A percentile compares a stretch with the other conserved stretches of the same genome.
Evolutionary conservation across 2,113 vertebrate species (phyloP).

Genomic region (Globicephala melas): DNA sequence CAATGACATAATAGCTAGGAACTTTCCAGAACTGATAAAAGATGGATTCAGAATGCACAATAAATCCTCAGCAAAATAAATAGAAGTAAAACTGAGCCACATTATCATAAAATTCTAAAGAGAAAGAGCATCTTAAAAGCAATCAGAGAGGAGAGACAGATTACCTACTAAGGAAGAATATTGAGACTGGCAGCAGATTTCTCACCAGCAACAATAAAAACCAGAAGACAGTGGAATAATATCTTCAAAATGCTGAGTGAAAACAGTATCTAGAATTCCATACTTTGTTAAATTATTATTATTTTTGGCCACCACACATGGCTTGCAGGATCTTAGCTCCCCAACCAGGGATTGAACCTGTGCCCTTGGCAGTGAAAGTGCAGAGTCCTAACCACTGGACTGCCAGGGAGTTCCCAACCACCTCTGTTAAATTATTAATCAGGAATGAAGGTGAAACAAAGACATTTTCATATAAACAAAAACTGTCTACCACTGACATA

Average conservation of each 20-base stretch:
- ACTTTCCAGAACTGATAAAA: slow-evolving; percentile 18
- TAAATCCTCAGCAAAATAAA: not conserved
- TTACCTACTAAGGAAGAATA: not conserved
- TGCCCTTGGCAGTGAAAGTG: no score
- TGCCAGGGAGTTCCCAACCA: no score
- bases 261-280: slow-evolving; percentile 25
- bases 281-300: not conserved
- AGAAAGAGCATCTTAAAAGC: not conserved
- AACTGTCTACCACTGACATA: not conserved
- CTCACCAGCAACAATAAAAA: slow-evolving; percentile 9
- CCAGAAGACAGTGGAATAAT: slow-evolving; percentile 10
- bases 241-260: not conserved
- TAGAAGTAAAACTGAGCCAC: not conserved
- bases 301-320: no score
- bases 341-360: no score
- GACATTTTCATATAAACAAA: not conserved
- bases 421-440: not conserved
- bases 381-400: no score
- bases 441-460: slow-evolving; percentile 7
- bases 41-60: not conserved
- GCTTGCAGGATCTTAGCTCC: no score
- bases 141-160: not conserved
- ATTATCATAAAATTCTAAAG: not conserved
- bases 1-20: not conserved
- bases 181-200: slow-evolving; percentile 21